Conservation (phyloP, 2,888 invertebrate genomes). For the Meteorus colon region DNA sequence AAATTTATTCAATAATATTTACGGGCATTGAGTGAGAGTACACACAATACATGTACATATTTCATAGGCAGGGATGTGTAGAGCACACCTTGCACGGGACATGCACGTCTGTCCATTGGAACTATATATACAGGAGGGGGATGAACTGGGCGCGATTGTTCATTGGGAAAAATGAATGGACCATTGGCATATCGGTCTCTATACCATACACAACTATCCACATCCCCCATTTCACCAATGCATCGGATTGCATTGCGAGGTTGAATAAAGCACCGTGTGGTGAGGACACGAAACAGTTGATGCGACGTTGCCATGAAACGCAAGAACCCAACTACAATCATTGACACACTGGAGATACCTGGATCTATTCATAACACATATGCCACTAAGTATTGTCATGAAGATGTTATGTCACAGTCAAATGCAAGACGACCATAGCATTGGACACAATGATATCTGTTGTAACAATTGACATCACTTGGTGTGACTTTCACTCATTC, state of each 20-base stretch:
- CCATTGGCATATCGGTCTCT: conserved; percentile 55
- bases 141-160: conserved; percentile 61
- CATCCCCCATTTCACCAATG: neutral
- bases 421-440: conserved; percentile 55
- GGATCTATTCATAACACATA: neutral
- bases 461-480: conserved; percentile 65
- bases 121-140: conserved; percentile 21
- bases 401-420: conserved; percentile 12
- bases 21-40: conserved; percentile 47
- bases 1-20: conserved; percentile 71
- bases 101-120: conserved; percentile 49
- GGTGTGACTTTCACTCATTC: conserved; percentile 54
- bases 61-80: neutral
- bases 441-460: conserved; percentile 63
- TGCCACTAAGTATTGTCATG: neutral
- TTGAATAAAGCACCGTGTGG: conserved; percentile 23
- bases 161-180: conserved; percentile 71
- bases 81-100: conserved; percentile 40
- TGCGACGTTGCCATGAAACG: conserved; percentile 20
- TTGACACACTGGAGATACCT: neutral
- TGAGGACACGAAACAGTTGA: conserved; percentile 29
- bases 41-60: conserved; percentile 30
- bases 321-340: conserved; percentile 24
- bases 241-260: neutral
- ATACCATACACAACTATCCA: neutral